These are phyloP conservation scores for Plestiodon gilberti DNA, from an alignment of 2,113 vertebrate species.

Conservation along the genomic window DNA sequence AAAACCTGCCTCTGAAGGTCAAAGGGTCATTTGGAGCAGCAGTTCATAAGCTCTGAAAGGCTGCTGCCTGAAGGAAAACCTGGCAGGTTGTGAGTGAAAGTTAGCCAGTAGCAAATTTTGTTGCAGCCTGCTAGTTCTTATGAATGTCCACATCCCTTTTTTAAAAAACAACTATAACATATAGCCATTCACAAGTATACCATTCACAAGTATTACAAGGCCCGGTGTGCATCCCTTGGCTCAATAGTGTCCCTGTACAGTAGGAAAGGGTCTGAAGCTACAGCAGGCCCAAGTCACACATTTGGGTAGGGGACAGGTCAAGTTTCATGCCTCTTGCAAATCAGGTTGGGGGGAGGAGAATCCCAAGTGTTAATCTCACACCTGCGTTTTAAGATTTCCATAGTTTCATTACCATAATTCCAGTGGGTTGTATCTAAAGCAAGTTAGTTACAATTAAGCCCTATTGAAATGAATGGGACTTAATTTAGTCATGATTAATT, in stretches of 20 bases:
- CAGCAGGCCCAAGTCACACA: background rate
- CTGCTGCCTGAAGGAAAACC: background rate
- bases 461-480: no score
- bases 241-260: background rate
- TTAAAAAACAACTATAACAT: background rate
- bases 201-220: background rate
- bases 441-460: no score
- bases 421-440: conserved; percentile 17
- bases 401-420: conserved; percentile 28
- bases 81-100: background rate
- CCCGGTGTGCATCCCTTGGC: background rate
- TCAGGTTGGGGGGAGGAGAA: background rate
- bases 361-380: conserved; percentile 21
- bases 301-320: background rate
- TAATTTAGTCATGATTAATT: no score
- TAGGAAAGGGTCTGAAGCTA: background rate
- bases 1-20: background rate
- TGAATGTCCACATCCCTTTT: background rate
- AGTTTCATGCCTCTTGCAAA: background rate
- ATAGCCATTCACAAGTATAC: background rate
- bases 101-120: background rate
- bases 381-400: conserved; percentile 35
- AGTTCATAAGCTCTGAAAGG: background rate
- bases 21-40: background rate
- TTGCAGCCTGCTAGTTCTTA: background rate